phyloP scores from a whole-genome alignment of 2,888 invertebrate genomes.

The Drosophila neonasuta region DNA sequence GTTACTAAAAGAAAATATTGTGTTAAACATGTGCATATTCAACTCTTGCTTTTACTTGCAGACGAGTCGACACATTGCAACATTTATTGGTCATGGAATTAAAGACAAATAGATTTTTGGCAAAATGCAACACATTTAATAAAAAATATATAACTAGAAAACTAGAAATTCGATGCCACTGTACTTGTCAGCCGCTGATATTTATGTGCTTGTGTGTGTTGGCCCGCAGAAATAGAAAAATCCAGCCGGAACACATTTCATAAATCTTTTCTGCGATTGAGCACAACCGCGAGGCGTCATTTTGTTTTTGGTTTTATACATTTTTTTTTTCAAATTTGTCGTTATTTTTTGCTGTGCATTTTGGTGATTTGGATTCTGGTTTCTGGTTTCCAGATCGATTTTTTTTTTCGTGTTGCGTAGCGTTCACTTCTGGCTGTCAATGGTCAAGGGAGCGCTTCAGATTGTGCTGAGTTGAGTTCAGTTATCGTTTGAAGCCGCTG shows the following conservation, averaged over 20 bases:
- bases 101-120: neutral
- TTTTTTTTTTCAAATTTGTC: conserved; percentile 40
- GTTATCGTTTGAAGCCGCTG: conserved; percentile 18
- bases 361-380: conserved; percentile 20
- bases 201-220: conserved; percentile 57
- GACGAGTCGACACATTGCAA: neutral
- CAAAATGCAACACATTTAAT: neutral
- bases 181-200: conserved; percentile 39
- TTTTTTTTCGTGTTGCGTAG: conserved; percentile 1
- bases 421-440: conserved; percentile 21
- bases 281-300: conserved; percentile 52
- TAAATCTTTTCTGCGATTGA: conserved; percentile 72
- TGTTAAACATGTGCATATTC: too few relatives aligned
- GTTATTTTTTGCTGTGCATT: conserved; percentile 49
- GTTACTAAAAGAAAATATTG: too few relatives aligned
- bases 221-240: conserved; percentile 36
- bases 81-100: neutral
- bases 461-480: conserved; percentile 5
- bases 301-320: conserved; percentile 1
- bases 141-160: conserved; percentile 7
- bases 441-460: conserved; percentile 19
- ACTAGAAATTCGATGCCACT: conserved; percentile 35
- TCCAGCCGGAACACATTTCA: conserved; percentile 64
- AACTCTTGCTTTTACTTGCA: neutral
- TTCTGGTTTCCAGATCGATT: neutral